Base-by-base conservation (phyloP, 53 echinoderm and acorn worm species). In the Paracentrotus lividus region DNA sequence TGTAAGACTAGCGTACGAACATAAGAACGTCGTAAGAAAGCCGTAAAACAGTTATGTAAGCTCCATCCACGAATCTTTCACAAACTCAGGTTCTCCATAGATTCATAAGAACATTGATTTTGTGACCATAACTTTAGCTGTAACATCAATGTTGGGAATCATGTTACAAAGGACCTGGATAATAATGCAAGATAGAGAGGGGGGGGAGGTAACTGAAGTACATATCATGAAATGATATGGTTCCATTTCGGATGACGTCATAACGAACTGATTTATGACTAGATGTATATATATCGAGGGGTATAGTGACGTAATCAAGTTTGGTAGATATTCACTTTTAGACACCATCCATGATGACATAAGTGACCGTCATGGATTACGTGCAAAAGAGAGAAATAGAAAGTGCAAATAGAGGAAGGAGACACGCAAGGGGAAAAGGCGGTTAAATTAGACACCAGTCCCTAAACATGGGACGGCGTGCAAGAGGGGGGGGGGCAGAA, bases 381-480 rank as follows among this genome's bases (percentile, higher is more conserved):
- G 15, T 81, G 47, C 44, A 45, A 6, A 26, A 45, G 78, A 44
- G 23, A 78, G 31, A 44, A 1, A 44, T 23, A 12, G 78, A 44
- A 2, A 78, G 2, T 42, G 3, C 34, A 45, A 29, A 42, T 78
- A 18, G 16, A 44, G 78, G 42, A 78, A 34, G 21, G 75, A 75
- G 78, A 44, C 16, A 38, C 43, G 47, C 47, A 26, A 45, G 47
- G 13, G 16, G 26, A 78, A 43, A 78, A 20, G 40, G 34, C 34
- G 75, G 75, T 38, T 38, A 38, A 75, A 72, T 72, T 72, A 72
- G 40, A 75, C 20, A 40, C 40, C 38, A 75, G 75, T 75, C 75
- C 40, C 75, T 7, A 75, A 38, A 34, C 14, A 3, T 14, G 4
- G 36, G 36, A 20, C 16, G 38, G 57, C 51, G 51, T 51, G 51